These are phyloP conservation scores for Pseudomyrmex dendroicus DNA, from an alignment of 1,140 invertebrate genomes.

Conservation along the genomic window DNA sequence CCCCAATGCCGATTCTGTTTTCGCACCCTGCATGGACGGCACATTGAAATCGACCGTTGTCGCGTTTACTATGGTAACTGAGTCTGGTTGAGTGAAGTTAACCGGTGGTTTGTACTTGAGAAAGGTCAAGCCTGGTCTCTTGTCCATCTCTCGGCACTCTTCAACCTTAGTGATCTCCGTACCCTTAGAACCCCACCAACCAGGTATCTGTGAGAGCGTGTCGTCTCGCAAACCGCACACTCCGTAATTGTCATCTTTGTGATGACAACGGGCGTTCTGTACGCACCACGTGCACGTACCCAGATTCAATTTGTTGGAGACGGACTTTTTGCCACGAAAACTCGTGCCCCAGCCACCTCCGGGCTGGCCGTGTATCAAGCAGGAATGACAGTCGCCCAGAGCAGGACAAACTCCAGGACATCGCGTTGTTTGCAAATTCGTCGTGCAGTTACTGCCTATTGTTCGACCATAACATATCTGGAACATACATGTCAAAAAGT, in stretches of 20 bases:
- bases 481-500: slow-evolving; percentile 65
- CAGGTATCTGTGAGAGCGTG: slow-evolving; percentile 90
- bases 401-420: slow-evolving; percentile 96
- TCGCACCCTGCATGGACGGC: slow-evolving; percentile 86
- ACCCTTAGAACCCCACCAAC: slow-evolving; percentile 95
- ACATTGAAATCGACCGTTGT: slow-evolving; percentile 92
- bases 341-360: slow-evolving; percentile 84
- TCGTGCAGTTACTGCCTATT: slow-evolving; percentile 92
- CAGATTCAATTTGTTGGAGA: slow-evolving; percentile 90
- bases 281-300: slow-evolving; percentile 96
- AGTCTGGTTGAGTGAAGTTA: slow-evolving; percentile 94
- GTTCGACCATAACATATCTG: slow-evolving; percentile 93
- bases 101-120: slow-evolving; percentile 94
- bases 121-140: slow-evolving; percentile 94
- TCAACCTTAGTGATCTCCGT: slow-evolving; percentile 91
- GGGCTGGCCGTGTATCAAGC: slow-evolving; percentile 90
- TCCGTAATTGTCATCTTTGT: slow-evolving; percentile 93
- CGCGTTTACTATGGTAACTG: slow-evolving; percentile 92
- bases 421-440: slow-evolving; percentile 93
- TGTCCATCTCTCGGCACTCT: slow-evolving; percentile 92
- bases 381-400: slow-evolving; percentile 94
- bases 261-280: slow-evolving; percentile 95
- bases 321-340: slow-evolving; percentile 85
- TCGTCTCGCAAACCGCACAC: slow-evolving; percentile 91
- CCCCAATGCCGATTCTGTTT: slow-evolving; percentile 88